These are phyloP conservation scores for Stratiomys singularior DNA, from an alignment of 2,888 invertebrate species.

Conservation along the genomic window DNA sequence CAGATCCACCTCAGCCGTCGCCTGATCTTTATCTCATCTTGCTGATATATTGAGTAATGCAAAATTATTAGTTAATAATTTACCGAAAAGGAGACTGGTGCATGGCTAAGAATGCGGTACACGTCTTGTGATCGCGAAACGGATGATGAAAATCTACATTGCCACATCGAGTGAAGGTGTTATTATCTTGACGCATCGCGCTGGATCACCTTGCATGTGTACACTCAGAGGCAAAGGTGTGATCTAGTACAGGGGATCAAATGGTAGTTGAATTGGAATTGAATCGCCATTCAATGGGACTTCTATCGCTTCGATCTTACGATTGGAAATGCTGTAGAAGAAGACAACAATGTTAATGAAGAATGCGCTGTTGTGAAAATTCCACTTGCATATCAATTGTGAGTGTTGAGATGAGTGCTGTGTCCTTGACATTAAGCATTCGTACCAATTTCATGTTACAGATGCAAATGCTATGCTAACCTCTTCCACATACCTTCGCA, in stretches of 20 bases:
- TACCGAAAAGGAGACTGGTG: conserved; percentile 5
- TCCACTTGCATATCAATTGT: no score
- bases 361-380: no score
- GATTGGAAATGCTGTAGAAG: neutral
- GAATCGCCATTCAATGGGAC: neutral
- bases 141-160: neutral
- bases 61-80: conserved; percentile 29
- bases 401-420: no score
- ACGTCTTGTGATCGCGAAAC: neutral
- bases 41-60: conserved; percentile 2
- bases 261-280: neutral
- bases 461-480: no score
- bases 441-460: no score
- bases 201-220: conserved; percentile 8
- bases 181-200: conserved; percentile 7
- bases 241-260: conserved; percentile 7
- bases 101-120: conserved; percentile 4
- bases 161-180: neutral
- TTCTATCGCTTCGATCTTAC: neutral
- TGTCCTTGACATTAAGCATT: no score
- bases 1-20: neutral
- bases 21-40: neutral
- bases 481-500: no score
- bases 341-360: no score
- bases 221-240: neutral